These are phyloP conservation scores for Clarias batrachus DNA, from an alignment of 2,113 vertebrate genomes.

Conservation along the genomic window DNA sequence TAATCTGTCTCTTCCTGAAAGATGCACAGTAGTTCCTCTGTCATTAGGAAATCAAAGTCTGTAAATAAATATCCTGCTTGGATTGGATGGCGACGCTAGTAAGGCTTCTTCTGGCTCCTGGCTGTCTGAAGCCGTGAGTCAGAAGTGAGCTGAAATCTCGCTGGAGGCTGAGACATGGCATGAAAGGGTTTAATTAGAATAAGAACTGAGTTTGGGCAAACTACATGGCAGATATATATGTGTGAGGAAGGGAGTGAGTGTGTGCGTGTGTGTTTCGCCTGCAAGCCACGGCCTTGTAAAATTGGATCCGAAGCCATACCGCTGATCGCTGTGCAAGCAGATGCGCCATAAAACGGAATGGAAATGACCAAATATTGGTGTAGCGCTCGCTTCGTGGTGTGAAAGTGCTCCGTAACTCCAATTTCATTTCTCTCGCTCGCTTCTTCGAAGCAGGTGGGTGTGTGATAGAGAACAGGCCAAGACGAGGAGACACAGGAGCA, in stretches of 20 bases:
- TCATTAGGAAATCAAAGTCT: constrained; percentile 50
- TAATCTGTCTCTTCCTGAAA: neutral
- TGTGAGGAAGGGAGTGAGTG: constrained; percentile 19
- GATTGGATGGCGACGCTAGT: constrained; percentile 19
- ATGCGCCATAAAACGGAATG: neutral
- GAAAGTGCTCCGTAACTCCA: neutral
- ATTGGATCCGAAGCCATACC: neutral
- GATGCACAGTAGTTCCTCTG: neutral
- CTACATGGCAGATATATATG: constrained; percentile 38
- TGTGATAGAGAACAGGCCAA: constrained; percentile 3
- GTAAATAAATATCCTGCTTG: constrained; percentile 58
- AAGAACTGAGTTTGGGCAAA: constrained; percentile 59
- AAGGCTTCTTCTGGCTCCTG: neutral
- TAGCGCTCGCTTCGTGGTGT: neutral
- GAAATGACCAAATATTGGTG: neutral
- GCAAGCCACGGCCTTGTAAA: constrained; percentile 1
- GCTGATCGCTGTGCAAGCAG: neutral
- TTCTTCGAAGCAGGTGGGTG: neutral
- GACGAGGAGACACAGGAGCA: constrained; percentile 11
- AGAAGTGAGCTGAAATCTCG: constrained; percentile 35
- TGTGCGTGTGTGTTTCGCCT: constrained; percentile 18
- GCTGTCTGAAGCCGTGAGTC: constrained; percentile 2
- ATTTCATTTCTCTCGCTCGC: neutral
- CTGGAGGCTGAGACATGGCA: constrained; percentile 60
- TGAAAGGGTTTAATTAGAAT: constrained; percentile 73